Conservation (phyloP, 2,113 vertebrate species). For the Mobula birostris region DNA sequence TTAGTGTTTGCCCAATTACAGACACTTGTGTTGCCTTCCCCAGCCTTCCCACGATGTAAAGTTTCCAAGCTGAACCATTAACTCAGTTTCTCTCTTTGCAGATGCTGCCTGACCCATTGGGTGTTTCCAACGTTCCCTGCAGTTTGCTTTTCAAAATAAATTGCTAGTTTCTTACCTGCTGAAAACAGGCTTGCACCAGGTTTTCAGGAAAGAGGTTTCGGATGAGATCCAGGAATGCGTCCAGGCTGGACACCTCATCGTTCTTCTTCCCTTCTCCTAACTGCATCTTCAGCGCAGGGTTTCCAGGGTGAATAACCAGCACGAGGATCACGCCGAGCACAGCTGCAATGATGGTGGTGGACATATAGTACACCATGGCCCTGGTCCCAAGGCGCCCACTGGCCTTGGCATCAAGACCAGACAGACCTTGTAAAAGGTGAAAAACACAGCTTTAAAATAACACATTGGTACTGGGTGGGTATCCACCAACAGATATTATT, state of each 20-base stretch:
- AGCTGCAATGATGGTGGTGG: slow-evolving; percentile 91
- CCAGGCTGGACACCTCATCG: slow-evolving; percentile 92
- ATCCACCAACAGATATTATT: too few species aligned
- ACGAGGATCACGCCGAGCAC: slow-evolving; percentile 92
- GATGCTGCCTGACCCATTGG: too few species aligned
- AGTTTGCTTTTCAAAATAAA: not conserved
- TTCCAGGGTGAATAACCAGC: slow-evolving; percentile 88
- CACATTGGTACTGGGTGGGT: not conserved
- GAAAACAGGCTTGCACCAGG: slow-evolving; percentile 93
- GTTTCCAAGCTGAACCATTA: too few species aligned
- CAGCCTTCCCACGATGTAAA: too few species aligned
- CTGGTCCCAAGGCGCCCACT: slow-evolving; percentile 90
- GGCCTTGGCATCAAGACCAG: slow-evolving; percentile 93
- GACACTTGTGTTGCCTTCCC: too few species aligned
- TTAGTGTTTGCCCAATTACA: too few species aligned
- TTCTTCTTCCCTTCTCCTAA: slow-evolving; percentile 86
- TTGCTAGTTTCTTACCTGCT: slow-evolving; percentile 70
- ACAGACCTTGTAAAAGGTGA: slow-evolving; percentile 63
- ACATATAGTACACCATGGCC: slow-evolving; percentile 98
- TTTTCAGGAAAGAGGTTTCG: slow-evolving; percentile 96
- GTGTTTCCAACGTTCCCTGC: too few species aligned
- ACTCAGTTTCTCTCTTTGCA: too few species aligned
- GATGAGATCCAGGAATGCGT: slow-evolving; percentile 94
- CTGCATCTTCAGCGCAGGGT: slow-evolving; percentile 88
- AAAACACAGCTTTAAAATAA: not conserved